These are phyloP conservation scores for Entelurus aequoreus DNA, from an alignment of 2,113 vertebrate genomes.

Conservation along the genomic window DNA sequence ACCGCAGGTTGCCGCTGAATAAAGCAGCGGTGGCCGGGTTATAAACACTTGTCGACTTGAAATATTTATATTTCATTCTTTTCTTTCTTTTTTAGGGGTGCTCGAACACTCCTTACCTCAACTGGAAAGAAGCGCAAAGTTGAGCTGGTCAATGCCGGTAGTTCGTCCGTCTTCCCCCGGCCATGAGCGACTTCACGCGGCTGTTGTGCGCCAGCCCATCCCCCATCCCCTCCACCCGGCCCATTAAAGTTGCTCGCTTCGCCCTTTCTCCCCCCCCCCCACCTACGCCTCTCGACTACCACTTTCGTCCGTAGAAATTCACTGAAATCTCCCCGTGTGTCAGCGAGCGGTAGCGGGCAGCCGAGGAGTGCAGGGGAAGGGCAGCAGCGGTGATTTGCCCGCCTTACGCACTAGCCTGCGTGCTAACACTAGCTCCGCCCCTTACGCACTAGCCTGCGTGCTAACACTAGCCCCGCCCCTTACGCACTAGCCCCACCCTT, in stretches of 20 bases:
- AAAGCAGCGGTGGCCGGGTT: background rate
- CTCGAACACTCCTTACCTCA: slow-evolving; percentile 34
- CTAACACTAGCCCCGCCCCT: no score
- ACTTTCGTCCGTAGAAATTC: no score
- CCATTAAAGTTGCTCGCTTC: slow-evolving; percentile 39
- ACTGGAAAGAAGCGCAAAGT: slow-evolving; percentile 8
- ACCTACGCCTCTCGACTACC: slow-evolving; percentile 5
- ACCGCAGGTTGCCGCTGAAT: background rate
- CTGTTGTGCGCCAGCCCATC: slow-evolving; percentile 56
- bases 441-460: background rate
- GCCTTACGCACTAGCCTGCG: slow-evolving; percentile 41
- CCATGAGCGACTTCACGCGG: slow-evolving; percentile 57
- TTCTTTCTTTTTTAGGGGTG: background rate
- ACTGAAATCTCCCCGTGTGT: background rate
- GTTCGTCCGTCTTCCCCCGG: slow-evolving; percentile 48
- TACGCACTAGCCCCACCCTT: no score
- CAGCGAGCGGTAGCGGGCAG: background rate
- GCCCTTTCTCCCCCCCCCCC: slow-evolving; percentile 20
- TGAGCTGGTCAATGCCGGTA: slow-evolving; percentile 39
- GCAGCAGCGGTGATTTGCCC: slow-evolving; percentile 51
- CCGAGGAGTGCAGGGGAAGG: slow-evolving; percentile 14
- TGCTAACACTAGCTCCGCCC: slow-evolving; percentile 43
- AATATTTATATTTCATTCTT: no score
- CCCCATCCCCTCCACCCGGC: slow-evolving; percentile 47
- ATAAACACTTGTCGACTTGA: background rate